Percentiles rank a stretch among this genome's conserved stretches.
Conservation (phyloP, 30 jellyfish, hydroid and myxozoan genomes). For the Pelagia noctiluca region DNA sequence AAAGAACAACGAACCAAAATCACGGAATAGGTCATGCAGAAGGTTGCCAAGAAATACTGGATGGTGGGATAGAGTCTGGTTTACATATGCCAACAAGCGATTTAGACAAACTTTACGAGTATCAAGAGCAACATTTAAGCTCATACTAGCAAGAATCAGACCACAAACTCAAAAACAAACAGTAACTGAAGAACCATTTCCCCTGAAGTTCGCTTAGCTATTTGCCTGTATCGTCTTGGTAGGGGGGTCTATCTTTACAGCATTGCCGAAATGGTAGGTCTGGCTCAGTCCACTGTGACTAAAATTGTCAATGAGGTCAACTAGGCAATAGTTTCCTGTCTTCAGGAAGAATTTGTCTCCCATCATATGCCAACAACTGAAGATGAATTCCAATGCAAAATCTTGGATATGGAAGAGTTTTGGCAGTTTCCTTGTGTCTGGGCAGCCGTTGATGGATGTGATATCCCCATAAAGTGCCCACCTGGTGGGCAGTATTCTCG, state of each 20-base stretch:
- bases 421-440: constrained; percentile 46
- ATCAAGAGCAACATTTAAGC: constrained; percentile 18
- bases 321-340: constrained; percentile 5
- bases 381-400: neutral
- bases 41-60: too few species aligned
- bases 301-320: too few species aligned
- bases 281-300: constrained; percentile 12
- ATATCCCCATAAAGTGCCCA: constrained; percentile 18
- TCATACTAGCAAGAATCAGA: constrained; percentile 27
- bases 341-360: neutral
- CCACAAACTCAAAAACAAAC: constrained; percentile 22
- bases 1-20: too few species aligned
- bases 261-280: constrained; percentile 32
- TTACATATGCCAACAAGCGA: too few species aligned
- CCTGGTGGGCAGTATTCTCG: neutral
- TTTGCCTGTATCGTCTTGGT: too few species aligned
- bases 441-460: constrained; percentile 52
- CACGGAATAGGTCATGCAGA: too few species aligned
- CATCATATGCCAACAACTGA: neutral
- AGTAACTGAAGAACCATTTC: constrained; percentile 29
- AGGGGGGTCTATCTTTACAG: too few species aligned
- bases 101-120: too few species aligned
- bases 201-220: constrained; percentile 31
- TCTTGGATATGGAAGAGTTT: constrained; percentile 28
- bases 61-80: too few species aligned